Conservation (phyloP, 2,888 invertebrate genomes). For the Phlogophora meticulosa region DNA sequence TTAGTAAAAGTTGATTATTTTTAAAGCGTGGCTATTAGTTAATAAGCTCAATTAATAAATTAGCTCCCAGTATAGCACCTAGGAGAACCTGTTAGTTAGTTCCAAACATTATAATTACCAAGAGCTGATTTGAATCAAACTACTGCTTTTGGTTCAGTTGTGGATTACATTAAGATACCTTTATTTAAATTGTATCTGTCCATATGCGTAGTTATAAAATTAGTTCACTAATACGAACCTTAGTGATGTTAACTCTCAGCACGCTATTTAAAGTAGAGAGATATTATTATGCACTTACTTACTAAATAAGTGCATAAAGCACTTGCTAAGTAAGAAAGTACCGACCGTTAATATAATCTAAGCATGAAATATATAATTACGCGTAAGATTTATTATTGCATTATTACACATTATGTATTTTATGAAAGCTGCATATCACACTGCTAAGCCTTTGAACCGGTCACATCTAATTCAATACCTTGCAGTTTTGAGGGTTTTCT, state of each 20-base stretch:
- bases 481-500: slow-evolving; percentile 92
- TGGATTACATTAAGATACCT: not conserved
- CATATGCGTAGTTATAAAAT: not conserved
- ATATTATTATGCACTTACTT: too few relatives aligned
- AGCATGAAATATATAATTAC: slow-evolving; percentile 12
- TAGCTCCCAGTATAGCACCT: not conserved
- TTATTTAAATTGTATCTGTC: not conserved
- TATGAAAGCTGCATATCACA: slow-evolving; percentile 3
- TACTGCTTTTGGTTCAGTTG: too few relatives aligned
- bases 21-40: not conserved
- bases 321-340: not conserved
- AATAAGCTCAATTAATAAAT: not conserved
- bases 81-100: not conserved
- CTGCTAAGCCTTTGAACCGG: slow-evolving; percentile 28
- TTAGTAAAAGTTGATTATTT: not conserved
- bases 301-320: not conserved
- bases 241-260: not conserved
- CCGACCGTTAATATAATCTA: not conserved
- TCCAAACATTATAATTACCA: not conserved
- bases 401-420: slow-evolving; percentile 10
- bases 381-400: not conserved
- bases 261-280: slow-evolving; percentile 1
- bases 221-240: not conserved
- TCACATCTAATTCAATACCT: slow-evolving; percentile 86
- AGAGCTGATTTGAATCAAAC: not conserved